Evolutionary conservation across 2,113 vertebrate genomes (phyloP), one percentile per base, ranked within the genome.

Genomic region (Motacilla alba): DNA sequence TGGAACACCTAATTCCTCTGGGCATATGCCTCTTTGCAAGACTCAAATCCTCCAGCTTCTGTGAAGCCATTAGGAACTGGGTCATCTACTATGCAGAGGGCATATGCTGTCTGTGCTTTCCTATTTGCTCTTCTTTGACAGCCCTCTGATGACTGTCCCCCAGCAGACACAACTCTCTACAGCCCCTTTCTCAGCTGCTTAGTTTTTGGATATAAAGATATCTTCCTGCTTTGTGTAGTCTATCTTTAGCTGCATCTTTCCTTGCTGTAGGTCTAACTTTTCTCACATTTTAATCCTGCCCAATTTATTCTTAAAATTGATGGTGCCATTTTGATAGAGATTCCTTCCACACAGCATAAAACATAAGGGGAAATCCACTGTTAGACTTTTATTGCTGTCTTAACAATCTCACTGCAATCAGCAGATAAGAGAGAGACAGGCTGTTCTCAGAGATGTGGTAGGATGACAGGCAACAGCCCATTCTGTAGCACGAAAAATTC

Each of bases 101-200:
- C 7, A 13, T 7, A 6, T 1, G 1, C 6, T 44, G 4, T 44
- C 7, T n/a, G 2, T 31, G 6, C 11, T 64, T 76, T 76, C 19
- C 15, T 33, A 11, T 72, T 68, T 72, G 19, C 21, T 2, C 0
- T 30, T 39, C 7, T 43, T 31, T 68, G 17, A 17, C 20, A 76
- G 13, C 15, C 14, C 18, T 43, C 24, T 41, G 72, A 19, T 58
- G 26, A 35, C 13, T 44, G 10, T 30, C 12, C 16, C 31, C 22
- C 39, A 63, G 31, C 2, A 18, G 23, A 49, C 13, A 28, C 5
- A 28, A 7, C 3, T 24, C 26, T 39, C 33, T 62, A 24, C 8
- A 64, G 8, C 7, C 16, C 3, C 13, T 43, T 76, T 30, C 23
- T 92, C 41, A 56, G 23, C 41, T 69, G 41, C 10, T 37, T 66